phyloP scores from a whole-genome alignment of 1,140 invertebrate species.

The Diachasmimorpha longicaudata region DNA sequence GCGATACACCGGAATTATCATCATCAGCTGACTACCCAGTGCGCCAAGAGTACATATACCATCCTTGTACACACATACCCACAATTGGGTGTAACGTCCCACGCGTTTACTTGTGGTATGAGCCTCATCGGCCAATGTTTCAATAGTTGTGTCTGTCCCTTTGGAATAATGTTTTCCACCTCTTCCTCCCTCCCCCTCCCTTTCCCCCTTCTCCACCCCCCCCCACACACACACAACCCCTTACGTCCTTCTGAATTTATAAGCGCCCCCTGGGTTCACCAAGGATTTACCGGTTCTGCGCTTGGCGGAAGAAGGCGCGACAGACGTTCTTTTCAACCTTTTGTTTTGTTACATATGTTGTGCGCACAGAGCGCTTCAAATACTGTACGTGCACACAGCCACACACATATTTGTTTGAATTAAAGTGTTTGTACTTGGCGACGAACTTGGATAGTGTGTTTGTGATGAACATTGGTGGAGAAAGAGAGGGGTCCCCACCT shows the following conservation, averaged over 20 bases:
- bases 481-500: too few relatives aligned
- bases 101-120: not conserved
- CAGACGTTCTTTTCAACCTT: not conserved
- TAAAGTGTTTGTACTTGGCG: not conserved
- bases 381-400: not conserved
- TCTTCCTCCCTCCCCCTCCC: not conserved
- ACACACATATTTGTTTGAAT: not conserved
- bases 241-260: not conserved
- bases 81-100: not conserved
- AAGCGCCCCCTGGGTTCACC: not conserved
- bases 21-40: slow-evolving; percentile 4
- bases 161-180: not conserved
- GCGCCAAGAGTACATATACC: not conserved
- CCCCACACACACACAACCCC: too few relatives aligned
- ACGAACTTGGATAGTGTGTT: not conserved
- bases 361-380: not conserved
- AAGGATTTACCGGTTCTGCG: slow-evolving; percentile 7
- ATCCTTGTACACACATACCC: not conserved
- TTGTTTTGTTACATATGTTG: not conserved
- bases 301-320: slow-evolving; percentile 12
- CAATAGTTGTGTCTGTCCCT: not conserved
- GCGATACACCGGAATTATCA: not conserved
- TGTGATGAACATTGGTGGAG: too few relatives aligned
- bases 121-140: not conserved
- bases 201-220: not conserved